These are phyloP conservation scores for Loriculus beryllinus DNA, from an alignment of 2,797 vertebrate species.

Conservation along the genomic window DNA sequence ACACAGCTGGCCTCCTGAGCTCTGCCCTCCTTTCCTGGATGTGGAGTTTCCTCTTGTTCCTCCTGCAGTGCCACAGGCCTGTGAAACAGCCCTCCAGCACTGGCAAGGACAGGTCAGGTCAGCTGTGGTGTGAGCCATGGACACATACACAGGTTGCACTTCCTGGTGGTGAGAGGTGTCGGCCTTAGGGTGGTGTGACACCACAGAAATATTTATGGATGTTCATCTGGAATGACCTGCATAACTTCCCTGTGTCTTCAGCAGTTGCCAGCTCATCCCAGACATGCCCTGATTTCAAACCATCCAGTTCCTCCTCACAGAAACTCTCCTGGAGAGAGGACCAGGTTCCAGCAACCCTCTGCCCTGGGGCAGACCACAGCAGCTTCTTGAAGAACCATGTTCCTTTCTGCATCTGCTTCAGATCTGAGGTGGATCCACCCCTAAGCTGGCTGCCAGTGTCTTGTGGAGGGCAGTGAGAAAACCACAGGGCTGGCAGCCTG, in stretches of 20 bases:
- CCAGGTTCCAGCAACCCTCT: background rate
- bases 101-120: background rate
- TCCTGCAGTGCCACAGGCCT: background rate
- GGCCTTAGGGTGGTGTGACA: background rate
- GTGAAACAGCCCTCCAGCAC: background rate
- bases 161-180: background rate
- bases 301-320: background rate
- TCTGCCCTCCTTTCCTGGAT: background rate
- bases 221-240: background rate
- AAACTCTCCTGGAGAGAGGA: background rate
- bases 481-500: background rate
- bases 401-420: background rate
- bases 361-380: background rate
- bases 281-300: background rate
- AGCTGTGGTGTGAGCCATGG: background rate
- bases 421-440: background rate
- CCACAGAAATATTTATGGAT: background rate
- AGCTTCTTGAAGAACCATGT: background rate
- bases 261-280: background rate
- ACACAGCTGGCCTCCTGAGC: accelerated
- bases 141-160: background rate
- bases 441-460: background rate
- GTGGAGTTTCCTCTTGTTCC: background rate
- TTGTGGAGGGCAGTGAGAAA: background rate
- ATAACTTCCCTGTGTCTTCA: background rate